Evolutionary conservation across 2,888 invertebrate species (phyloP).

Genomic region (Temnothorax ravouxi): DNA sequence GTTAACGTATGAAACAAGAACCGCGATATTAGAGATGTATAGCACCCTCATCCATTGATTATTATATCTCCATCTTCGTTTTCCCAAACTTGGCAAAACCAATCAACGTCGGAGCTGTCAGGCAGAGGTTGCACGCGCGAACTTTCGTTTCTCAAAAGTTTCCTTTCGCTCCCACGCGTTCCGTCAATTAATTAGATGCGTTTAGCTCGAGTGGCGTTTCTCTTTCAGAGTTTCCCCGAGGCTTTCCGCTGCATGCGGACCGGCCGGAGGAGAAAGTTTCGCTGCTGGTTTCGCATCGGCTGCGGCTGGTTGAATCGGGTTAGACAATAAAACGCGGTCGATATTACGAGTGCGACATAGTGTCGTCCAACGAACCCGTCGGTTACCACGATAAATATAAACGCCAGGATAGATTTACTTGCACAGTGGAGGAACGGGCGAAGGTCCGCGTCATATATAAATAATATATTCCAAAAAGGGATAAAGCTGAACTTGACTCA

Average conservation of each 20-base stretch:
- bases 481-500: neutral
- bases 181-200: slow-evolving; percentile 70
- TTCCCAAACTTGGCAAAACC: slow-evolving; percentile 47
- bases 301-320: slow-evolving; percentile 32
- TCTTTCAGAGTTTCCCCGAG: slow-evolving; percentile 51
- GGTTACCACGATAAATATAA: slow-evolving; percentile 28
- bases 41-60: slow-evolving; percentile 35
- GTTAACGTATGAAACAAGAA: slow-evolving; percentile 39
- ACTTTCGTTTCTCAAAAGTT: slow-evolving; percentile 61
- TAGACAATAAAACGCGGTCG: slow-evolving; percentile 58
- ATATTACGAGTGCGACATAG: slow-evolving; percentile 55
- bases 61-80: slow-evolving; percentile 31
- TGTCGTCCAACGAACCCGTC: slow-evolving; percentile 54
- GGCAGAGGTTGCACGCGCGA: slow-evolving; percentile 44
- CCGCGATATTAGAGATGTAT: neutral
- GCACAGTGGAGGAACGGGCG: neutral
- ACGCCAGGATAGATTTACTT: slow-evolving; percentile 4
- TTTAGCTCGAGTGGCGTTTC: slow-evolving; percentile 49
- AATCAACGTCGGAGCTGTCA: slow-evolving; percentile 53
- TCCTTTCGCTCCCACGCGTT: slow-evolving; percentile 35
- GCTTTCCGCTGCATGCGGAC: slow-evolving; percentile 24
- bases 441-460: neutral
- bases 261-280: slow-evolving; percentile 50
- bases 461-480: neutral
- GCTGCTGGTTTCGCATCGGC: slow-evolving; percentile 27